These are phyloP conservation scores for Artemia sp. DNA, from an alignment of 2,888 invertebrate species.

Conservation along the genomic window DNA sequence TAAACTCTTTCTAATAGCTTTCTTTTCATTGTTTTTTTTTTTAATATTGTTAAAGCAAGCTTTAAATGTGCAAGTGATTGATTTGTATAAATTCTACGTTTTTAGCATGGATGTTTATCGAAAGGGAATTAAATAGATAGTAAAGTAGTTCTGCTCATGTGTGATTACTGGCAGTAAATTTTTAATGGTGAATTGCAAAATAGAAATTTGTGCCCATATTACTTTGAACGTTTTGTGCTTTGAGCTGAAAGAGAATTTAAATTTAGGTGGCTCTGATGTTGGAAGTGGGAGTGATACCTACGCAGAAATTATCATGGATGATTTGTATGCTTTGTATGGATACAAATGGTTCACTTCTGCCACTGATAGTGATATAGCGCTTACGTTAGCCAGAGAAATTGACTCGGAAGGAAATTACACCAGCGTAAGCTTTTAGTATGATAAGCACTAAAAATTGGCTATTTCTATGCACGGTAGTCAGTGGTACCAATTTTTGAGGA, in stretches of 20 bases:
- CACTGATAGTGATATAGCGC: slow-evolving; percentile 39
- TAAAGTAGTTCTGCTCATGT: neutral
- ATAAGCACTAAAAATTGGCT: no score
- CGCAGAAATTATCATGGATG: slow-evolving; percentile 33
- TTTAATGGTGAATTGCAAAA: neutral
- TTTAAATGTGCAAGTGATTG: no score
- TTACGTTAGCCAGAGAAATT: slow-evolving; percentile 38
- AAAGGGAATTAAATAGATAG: neutral
- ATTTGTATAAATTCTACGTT: no score
- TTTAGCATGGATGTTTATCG: no score
- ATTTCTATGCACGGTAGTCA: no score
- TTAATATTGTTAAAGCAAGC: no score
- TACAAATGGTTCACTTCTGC: slow-evolving; percentile 44
- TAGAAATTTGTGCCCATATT: neutral
- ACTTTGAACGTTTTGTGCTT: no score
- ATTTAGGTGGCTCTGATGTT: slow-evolving; percentile 39
- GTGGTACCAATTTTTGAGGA: no score
- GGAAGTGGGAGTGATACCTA: slow-evolving; percentile 37
- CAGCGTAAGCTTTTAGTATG: slow-evolving; percentile 22
- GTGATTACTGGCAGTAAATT: neutral
- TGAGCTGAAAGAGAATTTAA: no score
- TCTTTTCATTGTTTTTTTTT: no score
- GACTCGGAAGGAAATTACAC: slow-evolving; percentile 31
- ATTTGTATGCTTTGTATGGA: slow-evolving; percentile 35
- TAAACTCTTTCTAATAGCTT: no score